Evolutionary conservation across 2,888 invertebrate species (phyloP).

Genomic region (Oxyscelio sp.): DNA sequence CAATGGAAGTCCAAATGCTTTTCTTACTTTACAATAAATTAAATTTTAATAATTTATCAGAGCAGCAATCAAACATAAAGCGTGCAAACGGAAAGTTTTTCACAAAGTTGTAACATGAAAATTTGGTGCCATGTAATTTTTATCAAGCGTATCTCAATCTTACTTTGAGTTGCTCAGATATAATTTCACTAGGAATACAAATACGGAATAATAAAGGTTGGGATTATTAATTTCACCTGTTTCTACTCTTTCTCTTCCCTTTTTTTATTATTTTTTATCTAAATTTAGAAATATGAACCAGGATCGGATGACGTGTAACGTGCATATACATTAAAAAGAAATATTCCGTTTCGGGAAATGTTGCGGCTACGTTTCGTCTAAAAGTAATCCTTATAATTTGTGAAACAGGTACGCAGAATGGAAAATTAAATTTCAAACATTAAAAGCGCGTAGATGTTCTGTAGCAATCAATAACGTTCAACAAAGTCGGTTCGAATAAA

Average conservation of each 20-base stretch:
- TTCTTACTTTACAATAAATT: no score
- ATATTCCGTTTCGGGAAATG: no score
- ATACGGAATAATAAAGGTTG: constrained; percentile 40
- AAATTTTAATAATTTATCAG: no score
- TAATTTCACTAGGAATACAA: constrained; percentile 32
- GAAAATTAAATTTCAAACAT: constrained; percentile 40
- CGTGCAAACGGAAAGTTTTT: no score
- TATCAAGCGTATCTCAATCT: constrained; percentile 25
- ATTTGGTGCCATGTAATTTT: constrained; percentile 38
- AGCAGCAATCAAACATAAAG: no score
- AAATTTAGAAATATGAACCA: no score
- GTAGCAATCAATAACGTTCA: constrained; percentile 28
- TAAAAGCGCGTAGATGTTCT: constrained; percentile 23
- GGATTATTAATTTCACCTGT: constrained; percentile 25
- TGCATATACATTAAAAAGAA: no score
- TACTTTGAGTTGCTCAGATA: constrained; percentile 32
- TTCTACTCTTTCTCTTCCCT: no score
- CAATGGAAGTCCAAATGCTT: no score
- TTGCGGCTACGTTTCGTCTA: no score
- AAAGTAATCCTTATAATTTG: constrained; percentile 12
- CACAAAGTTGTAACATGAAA: constrained; percentile 27
- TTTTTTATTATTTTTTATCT: no score
- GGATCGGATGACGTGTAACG: no score
- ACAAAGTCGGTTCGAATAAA: constrained; percentile 29
- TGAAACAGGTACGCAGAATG: neutral